These are phyloP conservation scores for Austrofundulus limnaeus DNA, from an alignment of 2,113 vertebrate genomes.

Conservation along the genomic window DNA sequence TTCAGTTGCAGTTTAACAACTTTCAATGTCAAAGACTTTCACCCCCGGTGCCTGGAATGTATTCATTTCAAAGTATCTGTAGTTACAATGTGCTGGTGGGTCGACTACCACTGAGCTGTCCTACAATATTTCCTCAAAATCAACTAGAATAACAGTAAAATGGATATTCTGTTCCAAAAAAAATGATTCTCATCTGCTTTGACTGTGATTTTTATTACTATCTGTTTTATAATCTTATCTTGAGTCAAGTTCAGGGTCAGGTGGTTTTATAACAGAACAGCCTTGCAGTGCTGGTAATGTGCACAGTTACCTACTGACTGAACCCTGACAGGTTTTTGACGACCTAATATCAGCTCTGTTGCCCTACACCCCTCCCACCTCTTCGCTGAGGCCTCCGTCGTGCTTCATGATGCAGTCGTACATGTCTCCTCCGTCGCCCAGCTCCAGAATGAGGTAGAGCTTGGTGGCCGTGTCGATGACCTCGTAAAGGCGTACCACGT, in stretches of 20 bases:
- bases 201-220: neutral
- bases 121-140: slow-evolving; percentile 2
- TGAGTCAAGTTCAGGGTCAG: neutral
- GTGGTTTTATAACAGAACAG: neutral
- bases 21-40: slow-evolving; percentile 21
- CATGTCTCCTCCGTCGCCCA: slow-evolving; percentile 98
- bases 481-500: slow-evolving; percentile 97
- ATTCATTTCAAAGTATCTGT: slow-evolving; percentile 22
- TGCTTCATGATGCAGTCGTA: slow-evolving; percentile 99
- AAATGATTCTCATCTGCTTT: neutral
- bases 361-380: slow-evolving; percentile 46
- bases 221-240: neutral
- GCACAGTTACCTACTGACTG: neutral
- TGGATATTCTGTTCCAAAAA: neutral
- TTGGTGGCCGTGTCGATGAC: slow-evolving; percentile 99
- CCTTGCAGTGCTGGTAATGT: neutral
- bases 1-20: neutral
- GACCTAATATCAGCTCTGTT: neutral
- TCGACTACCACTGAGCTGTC: slow-evolving; percentile 20
- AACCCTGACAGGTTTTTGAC: neutral
- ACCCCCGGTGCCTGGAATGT: slow-evolving; percentile 16
- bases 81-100: slow-evolving; percentile 10
- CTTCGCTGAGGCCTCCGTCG: slow-evolving; percentile 93
- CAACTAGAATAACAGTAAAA: no score
- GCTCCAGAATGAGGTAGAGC: slow-evolving; percentile 96